Evolutionary conservation across 1,140 invertebrate species (phyloP).

Genomic region (Gyrodactylus salaris): DNA sequence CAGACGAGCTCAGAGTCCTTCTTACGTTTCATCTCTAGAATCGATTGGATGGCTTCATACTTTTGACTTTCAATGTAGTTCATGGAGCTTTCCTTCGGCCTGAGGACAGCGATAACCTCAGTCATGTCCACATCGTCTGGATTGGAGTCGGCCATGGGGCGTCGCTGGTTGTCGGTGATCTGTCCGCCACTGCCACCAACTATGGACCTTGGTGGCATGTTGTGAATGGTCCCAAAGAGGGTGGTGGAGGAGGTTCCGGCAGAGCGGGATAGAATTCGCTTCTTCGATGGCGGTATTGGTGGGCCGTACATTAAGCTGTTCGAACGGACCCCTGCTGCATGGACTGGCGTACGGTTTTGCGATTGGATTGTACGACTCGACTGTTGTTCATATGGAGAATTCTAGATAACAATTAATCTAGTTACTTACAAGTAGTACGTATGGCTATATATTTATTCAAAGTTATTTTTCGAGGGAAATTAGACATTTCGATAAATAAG

Average conservation of each 20-base stretch:
- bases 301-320: background rate
- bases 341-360: background rate
- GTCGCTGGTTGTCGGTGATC: background rate
- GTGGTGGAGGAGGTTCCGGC: background rate
- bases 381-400: too few relatives aligned
- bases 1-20: background rate
- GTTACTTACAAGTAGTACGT: too few relatives aligned
- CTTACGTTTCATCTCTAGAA: background rate
- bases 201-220: background rate
- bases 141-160: background rate
- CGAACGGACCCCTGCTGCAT: background rate
- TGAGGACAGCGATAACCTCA: background rate
- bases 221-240: background rate
- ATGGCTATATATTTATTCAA: too few relatives aligned
- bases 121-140: background rate
- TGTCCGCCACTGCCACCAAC: background rate
- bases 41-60: background rate
- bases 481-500: too few relatives aligned
- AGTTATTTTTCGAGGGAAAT: too few relatives aligned
- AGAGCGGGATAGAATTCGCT: background rate
- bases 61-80: background rate
- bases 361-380: too few relatives aligned
- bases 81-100: background rate
- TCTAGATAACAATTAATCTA: too few relatives aligned
- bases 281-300: background rate